Conservation (phyloP, 2,113 vertebrate species). For the Alethe castanea region DNA sequence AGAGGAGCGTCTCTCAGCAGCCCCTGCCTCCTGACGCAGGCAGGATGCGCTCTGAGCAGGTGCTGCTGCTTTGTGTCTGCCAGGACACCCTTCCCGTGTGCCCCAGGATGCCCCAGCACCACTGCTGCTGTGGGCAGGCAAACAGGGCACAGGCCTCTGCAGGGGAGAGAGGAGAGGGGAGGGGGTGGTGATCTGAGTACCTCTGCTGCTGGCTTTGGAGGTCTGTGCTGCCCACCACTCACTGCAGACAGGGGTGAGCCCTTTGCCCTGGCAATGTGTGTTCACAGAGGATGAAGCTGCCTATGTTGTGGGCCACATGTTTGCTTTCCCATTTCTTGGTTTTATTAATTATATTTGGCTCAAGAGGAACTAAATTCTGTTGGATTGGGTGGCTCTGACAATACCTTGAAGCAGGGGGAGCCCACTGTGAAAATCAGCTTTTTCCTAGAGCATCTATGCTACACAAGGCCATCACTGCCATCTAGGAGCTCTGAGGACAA, state of each 20-base stretch:
- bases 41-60: rapidly evolving
- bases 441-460: neutral
- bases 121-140: neutral
- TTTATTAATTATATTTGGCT: neutral
- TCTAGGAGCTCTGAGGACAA: neutral
- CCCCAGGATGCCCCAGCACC: neutral
- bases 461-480: neutral
- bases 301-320: neutral
- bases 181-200: rapidly evolving
- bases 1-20: neutral
- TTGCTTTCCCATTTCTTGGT: neutral
- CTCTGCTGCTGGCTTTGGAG: neutral
- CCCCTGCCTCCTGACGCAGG: neutral
- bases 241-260: neutral
- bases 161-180: neutral
- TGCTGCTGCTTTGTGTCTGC: neutral
- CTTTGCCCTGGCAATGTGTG: neutral
- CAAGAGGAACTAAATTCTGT: neutral
- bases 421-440: rapidly evolving
- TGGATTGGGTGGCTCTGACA: neutral
- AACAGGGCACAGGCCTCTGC: neutral
- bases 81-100: neutral
- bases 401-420: neutral
- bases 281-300: neutral
- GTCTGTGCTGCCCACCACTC: neutral